Conservation (phyloP, 2,113 vertebrate species). For the Cynopterus brachyotis region DNA sequence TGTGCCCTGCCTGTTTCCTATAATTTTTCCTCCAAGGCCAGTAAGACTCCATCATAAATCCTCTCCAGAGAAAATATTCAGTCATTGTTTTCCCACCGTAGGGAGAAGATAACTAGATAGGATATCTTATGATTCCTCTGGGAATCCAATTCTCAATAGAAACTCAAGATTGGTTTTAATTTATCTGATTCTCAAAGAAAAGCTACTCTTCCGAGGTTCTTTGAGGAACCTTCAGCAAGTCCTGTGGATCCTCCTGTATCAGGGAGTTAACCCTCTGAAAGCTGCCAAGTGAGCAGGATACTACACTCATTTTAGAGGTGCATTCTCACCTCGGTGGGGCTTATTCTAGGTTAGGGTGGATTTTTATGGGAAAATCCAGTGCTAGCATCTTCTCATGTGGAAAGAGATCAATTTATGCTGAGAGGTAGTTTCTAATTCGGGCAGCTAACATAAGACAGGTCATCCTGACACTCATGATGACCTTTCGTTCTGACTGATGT, state of each 20-base stretch:
- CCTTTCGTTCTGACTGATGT: neutral
- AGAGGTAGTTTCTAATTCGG: neutral
- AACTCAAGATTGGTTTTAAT: neutral
- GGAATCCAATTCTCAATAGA: constrained; percentile 26
- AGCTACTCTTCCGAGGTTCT: neutral
- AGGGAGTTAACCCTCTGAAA: neutral
- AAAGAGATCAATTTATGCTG: neutral
- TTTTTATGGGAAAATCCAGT: neutral
- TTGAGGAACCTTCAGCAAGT: neutral
- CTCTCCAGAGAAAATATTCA: neutral
- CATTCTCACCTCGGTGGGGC: neutral
- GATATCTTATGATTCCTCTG: neutral
- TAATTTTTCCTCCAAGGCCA: too few relatives aligned
- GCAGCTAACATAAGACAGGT: neutral
- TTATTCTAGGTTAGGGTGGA: neutral
- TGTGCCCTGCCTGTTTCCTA: too few relatives aligned
- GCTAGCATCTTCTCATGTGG: neutral
- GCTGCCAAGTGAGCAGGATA: neutral
- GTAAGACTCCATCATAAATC: too few relatives aligned
- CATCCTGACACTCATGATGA: neutral
- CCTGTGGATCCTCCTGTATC: neutral
- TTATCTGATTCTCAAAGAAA: constrained; percentile 6
- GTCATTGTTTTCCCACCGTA: too few relatives aligned
- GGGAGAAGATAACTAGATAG: neutral
- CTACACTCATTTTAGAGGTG: neutral